Evolutionary conservation across 2,113 vertebrate species (phyloP).

Genomic region (Elanus axillaris): DNA sequence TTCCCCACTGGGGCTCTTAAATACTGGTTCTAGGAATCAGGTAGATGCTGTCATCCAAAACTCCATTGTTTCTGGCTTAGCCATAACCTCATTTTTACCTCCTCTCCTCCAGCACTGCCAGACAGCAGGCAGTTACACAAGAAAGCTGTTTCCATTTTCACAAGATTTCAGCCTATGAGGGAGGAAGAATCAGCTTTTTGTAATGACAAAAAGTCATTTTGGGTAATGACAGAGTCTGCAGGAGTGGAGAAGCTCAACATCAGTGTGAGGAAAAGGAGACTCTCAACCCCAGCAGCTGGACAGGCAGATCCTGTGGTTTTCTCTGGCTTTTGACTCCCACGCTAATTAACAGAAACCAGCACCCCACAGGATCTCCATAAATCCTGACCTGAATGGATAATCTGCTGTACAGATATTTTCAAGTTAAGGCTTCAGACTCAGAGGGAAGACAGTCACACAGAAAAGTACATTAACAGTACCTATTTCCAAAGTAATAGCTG

Average conservation of each 20-base stretch:
- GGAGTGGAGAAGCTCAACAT: background rate
- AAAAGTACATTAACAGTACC: background rate
- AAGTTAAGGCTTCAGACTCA: background rate
- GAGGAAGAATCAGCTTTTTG: background rate
- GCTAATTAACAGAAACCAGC: background rate
- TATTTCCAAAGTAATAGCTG: background rate
- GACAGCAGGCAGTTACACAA: background rate
- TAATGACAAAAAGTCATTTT: background rate
- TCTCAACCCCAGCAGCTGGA: background rate
- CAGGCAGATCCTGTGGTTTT: background rate
- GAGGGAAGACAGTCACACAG: background rate
- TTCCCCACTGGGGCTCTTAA: background rate
- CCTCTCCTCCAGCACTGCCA: background rate
- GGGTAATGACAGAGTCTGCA: background rate
- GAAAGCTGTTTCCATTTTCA: background rate
- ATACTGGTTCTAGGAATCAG: background rate
- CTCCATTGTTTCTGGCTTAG: background rate
- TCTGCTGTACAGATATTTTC: background rate
- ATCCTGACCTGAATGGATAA: conserved; percentile 11
- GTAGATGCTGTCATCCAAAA: background rate
- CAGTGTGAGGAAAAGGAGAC: background rate
- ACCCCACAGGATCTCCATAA: background rate
- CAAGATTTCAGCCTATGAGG: background rate
- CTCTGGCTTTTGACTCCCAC: background rate
- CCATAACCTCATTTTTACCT: background rate